Base-by-base conservation (phyloP, 2,113 vertebrate genomes). In the Hippocampus barbouri region DNA sequence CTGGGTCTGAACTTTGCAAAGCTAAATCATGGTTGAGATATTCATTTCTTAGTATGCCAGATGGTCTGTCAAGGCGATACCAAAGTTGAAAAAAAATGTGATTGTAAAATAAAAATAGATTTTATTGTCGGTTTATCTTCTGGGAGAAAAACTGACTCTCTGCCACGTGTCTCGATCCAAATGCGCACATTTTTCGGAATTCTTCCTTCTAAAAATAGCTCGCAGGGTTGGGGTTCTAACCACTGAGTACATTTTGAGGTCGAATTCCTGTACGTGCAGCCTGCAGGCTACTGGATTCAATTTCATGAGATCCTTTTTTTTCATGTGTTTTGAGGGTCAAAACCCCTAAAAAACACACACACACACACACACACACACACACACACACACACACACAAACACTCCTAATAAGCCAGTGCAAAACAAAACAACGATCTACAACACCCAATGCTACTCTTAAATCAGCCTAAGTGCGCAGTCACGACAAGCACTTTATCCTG, bases 221-320 rank as follows among this genome's bases (percentile, higher is more conserved):
- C 74, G 57, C 43, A 80, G 84, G 79, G 79, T 79, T 87, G 77
- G 79, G 81, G 81, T 82, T 87, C 82, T 30, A 79, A 88, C 87
- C 90, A 85, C 86, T 82, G 78, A 87, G 85, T 76, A 88, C 85
- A 89, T 88, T 88, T 85, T 89, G 87, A 89, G 87, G 87, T 87
- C 70, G 80, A 76, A 76, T 73, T 51, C 76, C 76, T 80, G 85
- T 87, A 77, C 84, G 66, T 76, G 78, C 67, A 84, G 86, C 85
- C 82, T 82, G 85, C 43, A 85, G 78, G 77, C 38, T 77, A 80
- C 74, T 74, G 77, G 72, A 64, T 82, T 83, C 20, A 60, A 83
- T 85, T 74, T 79, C 74, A 70, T 77, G 78, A 73, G 74, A 87
- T 83, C 61, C 57, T n/a, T 63, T 66, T 68, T 63, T 66, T 66